phyloP scores from a whole-genome alignment of 2,797 vertebrate genomes.

The Clarias pachynema region DNA sequence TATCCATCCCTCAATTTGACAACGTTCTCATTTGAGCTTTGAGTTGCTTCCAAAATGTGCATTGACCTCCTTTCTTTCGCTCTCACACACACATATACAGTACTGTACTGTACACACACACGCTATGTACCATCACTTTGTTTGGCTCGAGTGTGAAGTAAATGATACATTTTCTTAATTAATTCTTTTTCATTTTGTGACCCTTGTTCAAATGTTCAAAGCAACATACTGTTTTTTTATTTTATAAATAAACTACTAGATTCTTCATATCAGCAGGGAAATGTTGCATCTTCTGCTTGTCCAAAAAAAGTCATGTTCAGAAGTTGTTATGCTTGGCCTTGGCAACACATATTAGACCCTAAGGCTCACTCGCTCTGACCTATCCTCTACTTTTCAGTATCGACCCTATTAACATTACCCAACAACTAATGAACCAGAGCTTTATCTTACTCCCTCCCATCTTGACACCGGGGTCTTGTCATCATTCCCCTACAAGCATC shows the following conservation, averaged over 20 bases:
- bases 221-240: not conserved
- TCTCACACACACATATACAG: not conserved
- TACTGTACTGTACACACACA: not conserved
- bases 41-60: slow-evolving; percentile 23
- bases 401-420: slow-evolving; percentile 57
- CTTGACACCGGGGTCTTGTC: slow-evolving; percentile 53
- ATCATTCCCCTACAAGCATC: slow-evolving; percentile 54
- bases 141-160: not conserved
- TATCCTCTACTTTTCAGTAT: slow-evolving; percentile 47
- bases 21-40: slow-evolving; percentile 13
- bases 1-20: slow-evolving; percentile 40
- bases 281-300: not conserved
- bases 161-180: slow-evolving; percentile 2
- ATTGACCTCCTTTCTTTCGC: slow-evolving; percentile 19
- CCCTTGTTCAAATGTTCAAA: not conserved
- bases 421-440: slow-evolving; percentile 56
- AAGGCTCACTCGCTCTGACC: slow-evolving; percentile 35
- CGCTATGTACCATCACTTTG: not conserved
- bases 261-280: not conserved
- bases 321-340: slow-evolving; percentile 54
- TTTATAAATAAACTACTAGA: not conserved
- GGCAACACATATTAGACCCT: not conserved
- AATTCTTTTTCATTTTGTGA: not conserved
- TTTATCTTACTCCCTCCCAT: slow-evolving; percentile 54
- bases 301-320: slow-evolving; percentile 22